These are phyloP conservation scores for Tangara arthus DNA, from an alignment of 2,797 vertebrate genomes.

Conservation along the genomic window DNA sequence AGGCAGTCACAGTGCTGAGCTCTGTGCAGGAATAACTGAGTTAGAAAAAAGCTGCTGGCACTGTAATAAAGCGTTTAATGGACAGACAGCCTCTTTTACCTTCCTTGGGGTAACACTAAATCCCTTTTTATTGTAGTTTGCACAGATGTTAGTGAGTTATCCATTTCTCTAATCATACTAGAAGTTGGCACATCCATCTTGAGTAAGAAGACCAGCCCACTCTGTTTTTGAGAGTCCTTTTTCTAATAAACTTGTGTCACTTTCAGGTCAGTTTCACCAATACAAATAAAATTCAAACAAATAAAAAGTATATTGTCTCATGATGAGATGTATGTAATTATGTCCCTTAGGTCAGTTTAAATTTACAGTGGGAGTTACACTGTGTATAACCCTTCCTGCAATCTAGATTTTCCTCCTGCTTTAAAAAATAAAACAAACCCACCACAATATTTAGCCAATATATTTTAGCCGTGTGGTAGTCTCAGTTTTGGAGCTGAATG, in stretches of 20 bases:
- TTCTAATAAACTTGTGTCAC: constrained; percentile 87
- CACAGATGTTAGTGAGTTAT: constrained; percentile 99
- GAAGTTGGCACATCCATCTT: constrained; percentile 92
- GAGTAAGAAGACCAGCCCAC: constrained; percentile 81
- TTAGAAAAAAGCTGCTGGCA: constrained; percentile 96
- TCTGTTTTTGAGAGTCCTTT: constrained; percentile 80
- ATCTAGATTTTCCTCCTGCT: constrained; percentile 58
- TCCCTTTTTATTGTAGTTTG: constrained; percentile 98
- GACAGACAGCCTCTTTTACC: constrained; percentile 95
- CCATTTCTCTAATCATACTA: constrained; percentile 94
- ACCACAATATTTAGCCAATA: constrained; percentile 17
- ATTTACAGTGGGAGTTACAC: constrained; percentile 78
- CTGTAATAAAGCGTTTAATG: constrained; percentile 99
- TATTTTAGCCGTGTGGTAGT: background rate
- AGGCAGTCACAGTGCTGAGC: constrained; percentile 86
- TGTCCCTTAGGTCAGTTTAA: constrained; percentile 85
- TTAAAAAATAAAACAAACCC: constrained; percentile 23
- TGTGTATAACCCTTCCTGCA: constrained; percentile 67
- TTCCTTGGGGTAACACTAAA: constrained; percentile 97
- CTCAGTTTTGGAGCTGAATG: background rate
- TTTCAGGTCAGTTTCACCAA: constrained; percentile 90
- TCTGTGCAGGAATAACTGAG: constrained; percentile 91
- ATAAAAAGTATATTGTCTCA: constrained; percentile 89
- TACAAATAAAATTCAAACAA: constrained; percentile 95
- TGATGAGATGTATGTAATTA: constrained; percentile 89